Evolutionary conservation across 2,797 vertebrate genomes (phyloP).

Genomic region (Alca torda): DNA sequence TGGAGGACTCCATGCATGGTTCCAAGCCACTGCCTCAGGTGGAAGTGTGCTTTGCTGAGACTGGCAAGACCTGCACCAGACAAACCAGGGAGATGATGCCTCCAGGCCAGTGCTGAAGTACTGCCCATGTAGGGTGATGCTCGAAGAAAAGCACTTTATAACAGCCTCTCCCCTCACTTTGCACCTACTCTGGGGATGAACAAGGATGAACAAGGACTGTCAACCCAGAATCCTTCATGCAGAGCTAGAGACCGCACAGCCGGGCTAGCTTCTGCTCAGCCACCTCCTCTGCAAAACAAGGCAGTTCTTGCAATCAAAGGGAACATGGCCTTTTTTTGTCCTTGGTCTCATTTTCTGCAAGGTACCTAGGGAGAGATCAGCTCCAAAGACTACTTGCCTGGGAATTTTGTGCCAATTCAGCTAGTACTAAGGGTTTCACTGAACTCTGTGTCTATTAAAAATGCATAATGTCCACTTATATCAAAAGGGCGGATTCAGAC

Average conservation of each 20-base stretch:
- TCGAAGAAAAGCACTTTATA: background rate
- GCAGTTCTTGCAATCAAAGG: background rate
- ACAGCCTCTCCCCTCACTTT: background rate
- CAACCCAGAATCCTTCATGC: background rate
- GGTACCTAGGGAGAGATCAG: conserved; percentile 59
- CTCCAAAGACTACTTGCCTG: conserved; percentile 44
- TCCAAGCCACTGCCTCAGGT: background rate
- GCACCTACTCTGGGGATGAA: background rate
- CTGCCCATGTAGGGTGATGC: background rate
- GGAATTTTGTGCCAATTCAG: conserved; percentile 63
- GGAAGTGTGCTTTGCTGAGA: background rate
- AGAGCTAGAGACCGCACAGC: background rate
- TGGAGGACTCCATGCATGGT: background rate
- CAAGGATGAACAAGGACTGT: background rate
- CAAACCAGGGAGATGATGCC: background rate
- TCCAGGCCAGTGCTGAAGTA: background rate
- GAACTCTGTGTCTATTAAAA: conserved; percentile 25
- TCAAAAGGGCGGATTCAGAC: background rate
- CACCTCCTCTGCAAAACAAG: background rate
- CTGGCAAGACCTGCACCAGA: background rate
- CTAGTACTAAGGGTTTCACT: conserved; percentile 41
- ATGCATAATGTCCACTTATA: conserved; percentile 53
- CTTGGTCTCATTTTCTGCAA: conserved; percentile 57
- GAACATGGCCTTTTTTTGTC: conserved; percentile 28
- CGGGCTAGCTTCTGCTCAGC: background rate